These are phyloP conservation scores for Loripinus fragilis DNA, from an alignment of 2,888 invertebrate species.

Conservation along the genomic window DNA sequence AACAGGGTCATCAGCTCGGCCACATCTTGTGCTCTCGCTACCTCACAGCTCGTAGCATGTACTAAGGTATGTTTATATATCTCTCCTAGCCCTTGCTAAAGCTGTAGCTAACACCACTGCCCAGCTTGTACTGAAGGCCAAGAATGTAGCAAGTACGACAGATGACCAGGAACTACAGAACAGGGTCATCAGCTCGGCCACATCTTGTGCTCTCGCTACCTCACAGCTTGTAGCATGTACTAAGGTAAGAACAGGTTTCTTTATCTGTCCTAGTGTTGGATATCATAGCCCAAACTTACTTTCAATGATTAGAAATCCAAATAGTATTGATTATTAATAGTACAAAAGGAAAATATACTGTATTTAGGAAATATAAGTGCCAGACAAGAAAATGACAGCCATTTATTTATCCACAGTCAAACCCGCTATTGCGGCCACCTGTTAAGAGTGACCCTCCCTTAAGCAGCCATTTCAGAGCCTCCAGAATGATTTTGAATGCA, in stretches of 20 bases:
- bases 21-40: slow-evolving; percentile 97
- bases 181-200: slow-evolving; percentile 96
- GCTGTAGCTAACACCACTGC: slow-evolving; percentile 99
- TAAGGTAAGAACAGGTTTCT: slow-evolving; percentile 86
- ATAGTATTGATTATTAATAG: too few relatives aligned
- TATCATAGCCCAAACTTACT: too few relatives aligned
- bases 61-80: slow-evolving; percentile 89
- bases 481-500: too few relatives aligned
- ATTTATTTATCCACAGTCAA: too few relatives aligned
- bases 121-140: slow-evolving; percentile 96
- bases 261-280: slow-evolving; percentile 91
- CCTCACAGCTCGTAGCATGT: slow-evolving; percentile 98
- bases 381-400: too few relatives aligned
- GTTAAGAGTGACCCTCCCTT: too few relatives aligned
- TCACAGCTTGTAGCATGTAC: slow-evolving; percentile 99
- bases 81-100: slow-evolving; percentile 92
- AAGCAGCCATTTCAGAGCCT: too few relatives aligned
- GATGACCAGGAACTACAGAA: slow-evolving; percentile 93
- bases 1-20: slow-evolving; percentile 97
- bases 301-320: too few relatives aligned
- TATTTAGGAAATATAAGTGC: too few relatives aligned
- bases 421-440: too few relatives aligned
- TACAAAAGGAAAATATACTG: too few relatives aligned
- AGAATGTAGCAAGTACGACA: slow-evolving; percentile 95
- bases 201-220: slow-evolving; percentile 98